Conservation (phyloP, 2,797 vertebrate species). For the Oreonectes daqikongensis region DNA sequence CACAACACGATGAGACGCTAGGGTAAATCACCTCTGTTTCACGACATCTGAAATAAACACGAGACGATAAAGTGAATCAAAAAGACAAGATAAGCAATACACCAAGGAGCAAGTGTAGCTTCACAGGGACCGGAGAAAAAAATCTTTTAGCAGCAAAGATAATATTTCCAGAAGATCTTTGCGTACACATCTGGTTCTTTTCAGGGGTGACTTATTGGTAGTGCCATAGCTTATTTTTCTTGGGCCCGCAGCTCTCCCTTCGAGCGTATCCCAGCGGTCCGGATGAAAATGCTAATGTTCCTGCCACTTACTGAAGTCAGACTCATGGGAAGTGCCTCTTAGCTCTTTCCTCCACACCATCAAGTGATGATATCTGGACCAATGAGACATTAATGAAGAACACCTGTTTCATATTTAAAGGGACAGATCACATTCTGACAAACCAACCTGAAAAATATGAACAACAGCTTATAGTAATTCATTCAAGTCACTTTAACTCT, state of each 20-base stretch:
- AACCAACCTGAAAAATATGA: no score
- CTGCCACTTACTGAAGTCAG: conserved; percentile 31
- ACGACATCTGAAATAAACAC: not conserved
- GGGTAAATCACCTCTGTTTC: not conserved
- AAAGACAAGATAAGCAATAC: not conserved
- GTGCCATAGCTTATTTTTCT: conserved; percentile 57
- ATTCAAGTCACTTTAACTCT: no score
- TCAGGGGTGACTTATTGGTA: conserved; percentile 50
- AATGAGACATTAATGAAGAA: not conserved
- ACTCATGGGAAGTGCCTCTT: conserved; percentile 35
- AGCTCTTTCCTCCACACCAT: conserved; percentile 20
- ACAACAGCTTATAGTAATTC: no score
- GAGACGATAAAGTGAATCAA: not conserved
- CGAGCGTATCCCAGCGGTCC: conserved; percentile 9
- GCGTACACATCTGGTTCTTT: not conserved
- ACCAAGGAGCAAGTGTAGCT: not conserved
- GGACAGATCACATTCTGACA: no score
- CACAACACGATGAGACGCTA: not conserved
- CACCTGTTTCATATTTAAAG: not conserved
- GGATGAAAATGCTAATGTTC: conserved; percentile 36
- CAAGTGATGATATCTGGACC: conserved; percentile 42
- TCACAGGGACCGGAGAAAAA: not conserved
- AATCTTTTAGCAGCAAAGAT: conserved; percentile 27
- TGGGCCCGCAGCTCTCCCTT: conserved; percentile 51
- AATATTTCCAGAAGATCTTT: not conserved